Conservation (phyloP, 2,113 vertebrate species). For the Solea senegalensis region DNA sequence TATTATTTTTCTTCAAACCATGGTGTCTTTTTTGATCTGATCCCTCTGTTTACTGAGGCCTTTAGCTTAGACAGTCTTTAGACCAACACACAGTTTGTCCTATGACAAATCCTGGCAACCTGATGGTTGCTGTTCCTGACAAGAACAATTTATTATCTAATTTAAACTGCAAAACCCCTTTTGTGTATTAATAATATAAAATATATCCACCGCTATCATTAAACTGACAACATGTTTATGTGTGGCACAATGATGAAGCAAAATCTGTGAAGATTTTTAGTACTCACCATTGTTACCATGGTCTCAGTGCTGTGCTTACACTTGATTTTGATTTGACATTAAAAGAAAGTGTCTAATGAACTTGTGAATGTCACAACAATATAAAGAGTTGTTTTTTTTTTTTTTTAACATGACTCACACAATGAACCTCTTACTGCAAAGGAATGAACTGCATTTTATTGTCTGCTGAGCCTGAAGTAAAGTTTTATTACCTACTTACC, state of each 20-base stretch:
- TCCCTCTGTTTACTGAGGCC: slow-evolving; percentile 27
- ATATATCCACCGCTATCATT: slow-evolving; percentile 23
- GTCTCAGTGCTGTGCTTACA: slow-evolving; percentile 6
- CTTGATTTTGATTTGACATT: no score
- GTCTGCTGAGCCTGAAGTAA: neutral
- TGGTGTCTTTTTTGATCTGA: slow-evolving; percentile 25
- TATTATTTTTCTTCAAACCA: slow-evolving; percentile 38
- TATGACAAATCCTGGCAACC: slow-evolving; percentile 34
- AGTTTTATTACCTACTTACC: neutral
- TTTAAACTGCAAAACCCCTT: slow-evolving; percentile 49
- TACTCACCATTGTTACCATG: neutral
- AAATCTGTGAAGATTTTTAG: no score
- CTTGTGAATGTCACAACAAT: neutral
- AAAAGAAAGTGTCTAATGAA: neutral
- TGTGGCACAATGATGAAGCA: no score
- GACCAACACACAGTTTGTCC: slow-evolving; percentile 47
- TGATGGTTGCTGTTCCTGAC: slow-evolving; percentile 32
- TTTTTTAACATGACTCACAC: neutral
- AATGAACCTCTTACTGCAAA: neutral
- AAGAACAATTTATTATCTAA: slow-evolving; percentile 24
- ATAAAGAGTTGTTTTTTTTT: neutral
- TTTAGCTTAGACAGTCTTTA: slow-evolving; percentile 44
- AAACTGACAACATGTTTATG: slow-evolving; percentile 36
- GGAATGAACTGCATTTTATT: neutral
- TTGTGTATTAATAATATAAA: slow-evolving; percentile 37